phyloP scores from a whole-genome alignment of 2,888 invertebrate genomes.

The Chrysolina americana region DNA sequence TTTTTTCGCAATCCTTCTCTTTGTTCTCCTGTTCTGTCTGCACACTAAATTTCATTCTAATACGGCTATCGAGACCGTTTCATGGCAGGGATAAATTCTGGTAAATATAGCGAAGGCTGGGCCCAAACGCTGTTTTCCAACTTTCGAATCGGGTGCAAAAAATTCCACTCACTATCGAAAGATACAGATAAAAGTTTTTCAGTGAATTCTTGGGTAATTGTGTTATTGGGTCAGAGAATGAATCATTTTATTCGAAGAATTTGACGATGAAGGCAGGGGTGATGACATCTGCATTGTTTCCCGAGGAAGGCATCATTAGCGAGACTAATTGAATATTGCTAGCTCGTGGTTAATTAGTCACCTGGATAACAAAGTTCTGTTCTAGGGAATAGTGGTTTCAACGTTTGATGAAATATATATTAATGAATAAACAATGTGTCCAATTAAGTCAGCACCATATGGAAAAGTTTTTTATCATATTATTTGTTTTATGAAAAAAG shows the following conservation, averaged over 20 bases:
- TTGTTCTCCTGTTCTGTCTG: slow-evolving; percentile 36
- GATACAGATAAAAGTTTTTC: neutral
- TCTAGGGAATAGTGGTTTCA: too few relatives aligned
- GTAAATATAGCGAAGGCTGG: neutral
- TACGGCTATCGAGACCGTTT: neutral
- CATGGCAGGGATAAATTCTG: slow-evolving; percentile 5
- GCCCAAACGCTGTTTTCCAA: neutral
- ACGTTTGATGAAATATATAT: too few relatives aligned
- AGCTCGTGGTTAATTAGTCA: too few relatives aligned
- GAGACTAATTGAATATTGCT: too few relatives aligned
- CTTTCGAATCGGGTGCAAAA: neutral
- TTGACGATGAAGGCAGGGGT: too few relatives aligned
- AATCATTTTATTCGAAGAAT: neutral
- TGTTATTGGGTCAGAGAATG: neutral
- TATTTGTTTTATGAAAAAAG: too few relatives aligned
- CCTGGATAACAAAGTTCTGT: too few relatives aligned
- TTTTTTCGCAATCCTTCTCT: slow-evolving; percentile 42
- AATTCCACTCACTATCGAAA: neutral
- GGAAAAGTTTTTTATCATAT: too few relatives aligned
- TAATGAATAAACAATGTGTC: too few relatives aligned
- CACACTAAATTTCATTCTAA: slow-evolving; percentile 26
- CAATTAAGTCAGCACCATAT: too few relatives aligned
- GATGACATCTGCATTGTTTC: too few relatives aligned
- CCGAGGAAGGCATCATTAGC: too few relatives aligned
- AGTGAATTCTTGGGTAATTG: neutral